Base-by-base conservation (phyloP, 2,797 vertebrate genomes). In the Centropyge bicolor region DNA sequence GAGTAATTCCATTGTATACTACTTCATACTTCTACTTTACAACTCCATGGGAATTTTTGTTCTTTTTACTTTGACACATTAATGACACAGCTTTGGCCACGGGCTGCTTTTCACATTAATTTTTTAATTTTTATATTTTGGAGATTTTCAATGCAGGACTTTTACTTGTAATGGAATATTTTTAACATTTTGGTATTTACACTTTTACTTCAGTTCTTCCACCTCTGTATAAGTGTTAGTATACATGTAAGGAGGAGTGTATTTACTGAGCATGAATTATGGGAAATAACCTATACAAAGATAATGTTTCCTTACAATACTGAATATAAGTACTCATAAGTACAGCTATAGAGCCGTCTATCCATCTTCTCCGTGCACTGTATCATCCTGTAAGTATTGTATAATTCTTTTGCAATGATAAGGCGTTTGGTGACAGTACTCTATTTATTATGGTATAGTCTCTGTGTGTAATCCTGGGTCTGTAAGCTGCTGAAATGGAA, bases 401-500 rank as follows among this genome's bases (percentile, higher is more conserved):
- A n/a, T 41, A 8, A 46, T 68, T 51, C 35, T 60, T 35, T 22
- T 45, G 19, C 12, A 69, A 12, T 6, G 22, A 45, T 38, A 36
- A 41, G 19, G 22, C 64, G 24, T 55, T 16, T 17, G 36, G 20
- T 49, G 43, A 48, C 71, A 61, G 35, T 35, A 22, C 31, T 64
- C 55, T 24, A 14, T 77, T 68, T 55, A 72, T 63, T 48, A 76
- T 61, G 49, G 31, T 67, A 62, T 38, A 22, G 71, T 60, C 56
- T 73, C 48, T 57, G 54, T 75, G 51, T 74, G 62, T 84, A 84
- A 84, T 81, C 78, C 86, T 62, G 63, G 27, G 13, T 78, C 75
- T 81, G 67, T 82, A 83, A 81, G 31, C 70, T 87, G 67, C 71
- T 78, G 61, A 86, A 88, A 88, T 85, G 65, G 62, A 82, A 84